Base-by-base conservation (phyloP, 2,113 vertebrate species). In the Acanthochromis polyacanthus region DNA sequence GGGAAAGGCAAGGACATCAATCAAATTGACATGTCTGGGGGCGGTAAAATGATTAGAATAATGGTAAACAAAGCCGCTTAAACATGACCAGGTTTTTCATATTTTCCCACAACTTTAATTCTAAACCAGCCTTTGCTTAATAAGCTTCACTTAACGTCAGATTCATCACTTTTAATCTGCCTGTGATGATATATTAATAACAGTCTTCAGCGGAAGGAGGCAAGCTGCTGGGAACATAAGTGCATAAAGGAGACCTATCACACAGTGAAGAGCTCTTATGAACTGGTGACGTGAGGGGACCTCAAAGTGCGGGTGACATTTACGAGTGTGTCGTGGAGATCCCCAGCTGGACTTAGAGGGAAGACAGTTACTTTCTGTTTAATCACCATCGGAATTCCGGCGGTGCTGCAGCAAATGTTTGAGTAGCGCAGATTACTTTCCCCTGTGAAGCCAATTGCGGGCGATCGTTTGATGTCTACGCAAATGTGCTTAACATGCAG, bases 1-100 rank as follows among this genome's bases (percentile, higher is more conserved):
- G 83, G 79, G 81, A 87, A 81, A 84, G 73, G 75, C 65, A 28
- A 40, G 64, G 57, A 45, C 73, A 91, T 91, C 91, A 91, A 92
- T 93, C 91, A 93, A 55, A 79, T 32, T 91, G 91, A 89, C 90
- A 80, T 4, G 80, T 85, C 81, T 16, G 69, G 69, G 43, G 90
- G 88, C 59, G 50, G 75, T 78, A 75, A 91, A 85, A 89, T 90
- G 83, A 92, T 93, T 85, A 90, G 87, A 88, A 89, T 91, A 91
- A 93, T 84, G 69, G 80, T 83, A 87, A 89, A 89, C 91, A 88
- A 89, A 88, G 75, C 58, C 5, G 46, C 81, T 89, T 81, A 66
- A 79, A 80, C 78, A 69, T 38, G 2, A 56, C 46, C 20, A 7
- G 57, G 11, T 50, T 75, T 65, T 58, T 46, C 48, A 55, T 40